A percentile compares a stretch with the other conserved stretches of the same genome.
Evolutionary conservation across 1,140 invertebrate genomes (phyloP).

Genomic region (Macrocentrus cingulum): DNA sequence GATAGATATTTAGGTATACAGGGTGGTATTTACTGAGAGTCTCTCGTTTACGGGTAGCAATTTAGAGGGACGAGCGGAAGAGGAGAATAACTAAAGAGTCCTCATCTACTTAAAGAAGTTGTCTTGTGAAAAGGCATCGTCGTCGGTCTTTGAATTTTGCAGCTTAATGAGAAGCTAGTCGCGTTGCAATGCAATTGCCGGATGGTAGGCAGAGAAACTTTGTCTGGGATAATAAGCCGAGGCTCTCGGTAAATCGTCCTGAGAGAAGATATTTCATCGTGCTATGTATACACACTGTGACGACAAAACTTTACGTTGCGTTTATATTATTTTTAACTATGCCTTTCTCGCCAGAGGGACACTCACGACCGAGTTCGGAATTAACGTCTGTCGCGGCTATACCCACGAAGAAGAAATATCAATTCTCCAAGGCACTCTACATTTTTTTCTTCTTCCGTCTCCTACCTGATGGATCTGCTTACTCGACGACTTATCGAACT

Average conservation of each 20-base stretch:
- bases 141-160: constrained; percentile 15
- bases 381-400: no score
- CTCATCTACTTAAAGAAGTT: constrained; percentile 11
- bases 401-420: no score
- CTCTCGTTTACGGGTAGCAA: constrained; percentile 5
- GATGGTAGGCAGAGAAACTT: background rate
- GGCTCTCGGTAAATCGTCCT: no score
- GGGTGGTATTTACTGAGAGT: constrained; percentile 6
- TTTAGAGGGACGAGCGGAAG: background rate
- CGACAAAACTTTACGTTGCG: no score
- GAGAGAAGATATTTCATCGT: no score
- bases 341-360: no score
- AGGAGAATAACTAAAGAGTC: background rate
- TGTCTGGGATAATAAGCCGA: background rate
- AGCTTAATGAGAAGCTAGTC: constrained; percentile 4
- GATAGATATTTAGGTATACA: constrained; percentile 7
- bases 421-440: no score
- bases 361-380: no score
- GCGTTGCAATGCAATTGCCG: background rate
- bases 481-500: constrained; percentile 4
- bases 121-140: constrained; percentile 7
- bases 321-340: no score
- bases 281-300: no score
- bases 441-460: background rate
- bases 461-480: background rate